Evolutionary conservation across 1,140 invertebrate genomes (phyloP), one percentile per base, ranked within the genome.

Genomic region (Helicoverpa armigera): DNA sequence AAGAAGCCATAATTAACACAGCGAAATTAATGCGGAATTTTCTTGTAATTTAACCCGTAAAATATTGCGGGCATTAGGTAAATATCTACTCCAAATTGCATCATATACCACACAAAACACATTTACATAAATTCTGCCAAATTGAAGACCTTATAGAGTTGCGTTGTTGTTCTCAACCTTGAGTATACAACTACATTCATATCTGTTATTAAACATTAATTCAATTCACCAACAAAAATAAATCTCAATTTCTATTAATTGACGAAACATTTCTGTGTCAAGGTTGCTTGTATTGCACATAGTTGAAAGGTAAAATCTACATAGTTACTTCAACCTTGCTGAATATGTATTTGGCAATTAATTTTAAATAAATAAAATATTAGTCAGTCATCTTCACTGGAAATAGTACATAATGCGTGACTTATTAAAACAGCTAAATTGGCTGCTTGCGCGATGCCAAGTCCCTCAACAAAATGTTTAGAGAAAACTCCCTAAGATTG

Each of bases 271-370:
- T 89, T 91, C 87, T 84, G 86, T 89, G 86, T 90, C 88, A 92
- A 92, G 89, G 91, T 86, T 79, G 13, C 14, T 78, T 69, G 84
- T 88, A 87, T 92, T 91, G 89, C 88, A 87, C 86, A 88, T 76
- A 89, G 86, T 91, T 88, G 88, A 92, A 90, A 92, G 90, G 87
- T 87, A 90, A 89, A 89, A 86, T 89, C 81, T 88, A 87, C 85
- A 86, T 88, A 88, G 85, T 79, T 83, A 86, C 85, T 89, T 85
- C 82, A 89, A 90, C 89, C 89, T 92, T 92, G 89, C 76, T 84
- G 80, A 87, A 88, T 88, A 88, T 88, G 85, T 86, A 88, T 86
- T 84, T 82, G 83, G 84, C 82, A 87, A 90, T 86, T 86, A 85
- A 86, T 85, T 90, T 83, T 79, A 81, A 83, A 82, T 83, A 83